Percentiles rank a stretch among this genome's conserved stretches.
phyloP scores from a whole-genome alignment of 1,140 invertebrate genomes.

The Bombyx mandarina region DNA sequence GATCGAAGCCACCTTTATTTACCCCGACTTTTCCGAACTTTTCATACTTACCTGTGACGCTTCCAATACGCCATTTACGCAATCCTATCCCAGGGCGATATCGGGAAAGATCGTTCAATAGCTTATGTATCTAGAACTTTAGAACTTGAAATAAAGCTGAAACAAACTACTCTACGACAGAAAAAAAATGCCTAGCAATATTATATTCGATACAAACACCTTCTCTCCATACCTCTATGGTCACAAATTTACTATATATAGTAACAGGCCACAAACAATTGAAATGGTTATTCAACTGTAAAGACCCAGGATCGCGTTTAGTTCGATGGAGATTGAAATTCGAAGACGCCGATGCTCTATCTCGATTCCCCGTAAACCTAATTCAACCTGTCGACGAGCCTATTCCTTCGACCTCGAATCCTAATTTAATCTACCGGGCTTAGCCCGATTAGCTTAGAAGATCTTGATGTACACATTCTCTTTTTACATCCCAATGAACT shows the following conservation, averaged over 20 bases:
- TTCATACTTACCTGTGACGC: conserved; percentile 50
- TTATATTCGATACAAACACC: neutral
- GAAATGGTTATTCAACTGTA: neutral
- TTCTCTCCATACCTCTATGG: neutral
- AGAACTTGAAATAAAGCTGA: neutral
- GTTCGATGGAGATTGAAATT: neutral
- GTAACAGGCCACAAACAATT: neutral
- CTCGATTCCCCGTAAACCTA: no score
- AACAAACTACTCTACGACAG: neutral
- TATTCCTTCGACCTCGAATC: no score
- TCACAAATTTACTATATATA: neutral
- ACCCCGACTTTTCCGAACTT: conserved; percentile 38
- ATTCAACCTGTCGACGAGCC: no score
- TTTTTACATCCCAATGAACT: no score
- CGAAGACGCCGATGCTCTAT: no score
- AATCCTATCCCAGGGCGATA: conserved; percentile 30
- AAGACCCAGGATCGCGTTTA: neutral
- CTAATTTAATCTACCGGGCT: no score
- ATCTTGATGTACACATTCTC: no score
- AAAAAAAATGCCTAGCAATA: neutral
- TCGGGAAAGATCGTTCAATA: conserved; percentile 17
- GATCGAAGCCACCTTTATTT: conserved; percentile 28
- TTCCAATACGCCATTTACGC: conserved; percentile 40
- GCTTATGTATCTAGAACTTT: neutral
- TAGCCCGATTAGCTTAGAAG: no score